Conservation (phyloP, 1,140 invertebrate species). For the Drosophila parvula region DNA sequence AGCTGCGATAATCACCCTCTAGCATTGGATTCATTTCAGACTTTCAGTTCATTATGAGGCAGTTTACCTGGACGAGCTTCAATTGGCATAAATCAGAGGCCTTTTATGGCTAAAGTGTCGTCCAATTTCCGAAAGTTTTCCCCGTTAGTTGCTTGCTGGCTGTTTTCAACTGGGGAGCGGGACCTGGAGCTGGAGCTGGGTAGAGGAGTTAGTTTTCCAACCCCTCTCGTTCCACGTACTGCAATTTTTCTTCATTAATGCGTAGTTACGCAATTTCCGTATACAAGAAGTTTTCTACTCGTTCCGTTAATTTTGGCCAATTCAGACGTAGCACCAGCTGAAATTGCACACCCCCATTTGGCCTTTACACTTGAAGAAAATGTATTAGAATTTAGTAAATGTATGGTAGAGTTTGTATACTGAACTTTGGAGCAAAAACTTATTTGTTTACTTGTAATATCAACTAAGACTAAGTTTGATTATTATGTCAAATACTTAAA, state of each 20-base stretch:
- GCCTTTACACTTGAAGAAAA: not conserved
- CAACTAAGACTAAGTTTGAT: no score
- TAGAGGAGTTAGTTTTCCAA: slow-evolving; percentile 27
- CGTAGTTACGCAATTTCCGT: slow-evolving; percentile 78
- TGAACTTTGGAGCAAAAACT: no score
- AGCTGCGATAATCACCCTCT: slow-evolving; percentile 42
- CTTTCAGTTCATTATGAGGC: slow-evolving; percentile 68
- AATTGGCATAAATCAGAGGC: slow-evolving; percentile 76
- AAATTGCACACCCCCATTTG: slow-evolving; percentile 30
- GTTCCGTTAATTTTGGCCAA: slow-evolving; percentile 80
- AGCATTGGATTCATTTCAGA: slow-evolving; percentile 35
- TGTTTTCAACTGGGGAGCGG: slow-evolving; percentile 15
- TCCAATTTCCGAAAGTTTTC: slow-evolving; percentile 69
- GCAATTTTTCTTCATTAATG: slow-evolving; percentile 81
- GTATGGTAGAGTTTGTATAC: not conserved
- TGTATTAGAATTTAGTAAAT: not conserved
- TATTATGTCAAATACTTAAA: no score
- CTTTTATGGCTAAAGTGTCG: slow-evolving; percentile 79
- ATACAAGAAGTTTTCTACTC: slow-evolving; percentile 66
- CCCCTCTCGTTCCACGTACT: slow-evolving; percentile 4
- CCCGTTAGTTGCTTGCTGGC: slow-evolving; percentile 10
- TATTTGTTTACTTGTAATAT: no score
- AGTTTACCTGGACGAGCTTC: slow-evolving; percentile 71
- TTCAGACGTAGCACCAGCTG: slow-evolving; percentile 50
- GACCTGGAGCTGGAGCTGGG: no score